Conservation (phyloP, 2,888 invertebrate genomes). For the Torymus tubicola region DNA sequence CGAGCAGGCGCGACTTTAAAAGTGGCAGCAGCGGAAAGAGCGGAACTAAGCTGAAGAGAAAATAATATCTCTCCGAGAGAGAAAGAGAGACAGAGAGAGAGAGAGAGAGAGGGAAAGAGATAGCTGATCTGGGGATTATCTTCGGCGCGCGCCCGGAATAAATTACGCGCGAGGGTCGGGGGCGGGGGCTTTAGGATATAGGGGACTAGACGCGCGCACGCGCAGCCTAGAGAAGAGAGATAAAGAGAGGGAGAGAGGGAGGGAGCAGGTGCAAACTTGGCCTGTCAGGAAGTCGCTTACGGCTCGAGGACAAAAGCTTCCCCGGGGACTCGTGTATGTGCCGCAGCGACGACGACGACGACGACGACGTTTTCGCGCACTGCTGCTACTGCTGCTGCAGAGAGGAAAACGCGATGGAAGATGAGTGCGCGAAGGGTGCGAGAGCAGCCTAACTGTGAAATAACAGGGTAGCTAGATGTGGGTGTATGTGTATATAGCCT, state of each 20-base stretch:
- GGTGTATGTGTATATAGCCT: conserved; percentile 4
- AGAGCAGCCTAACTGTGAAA: conserved; percentile 75
- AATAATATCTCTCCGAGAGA: conserved; percentile 60
- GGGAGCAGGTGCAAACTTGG: conserved; percentile 76
- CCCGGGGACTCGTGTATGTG: conserved; percentile 72
- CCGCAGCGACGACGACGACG: conserved; percentile 58
- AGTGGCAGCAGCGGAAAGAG: conserved; percentile 49
- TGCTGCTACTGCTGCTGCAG: conserved; percentile 60
- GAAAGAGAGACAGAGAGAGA: conserved; percentile 49
- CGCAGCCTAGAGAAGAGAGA: conserved; percentile 23
- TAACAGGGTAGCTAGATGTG: conserved; percentile 69
- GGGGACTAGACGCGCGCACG: conserved; percentile 28
- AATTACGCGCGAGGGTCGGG: conserved; percentile 64
- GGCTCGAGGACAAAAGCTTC: conserved; percentile 76
- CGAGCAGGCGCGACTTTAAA: conserved; percentile 51
- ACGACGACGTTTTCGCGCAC: conserved; percentile 61
- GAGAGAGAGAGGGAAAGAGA: conserved; percentile 7
- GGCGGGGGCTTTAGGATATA: conserved; percentile 53
- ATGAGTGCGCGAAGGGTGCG: conserved; percentile 67
- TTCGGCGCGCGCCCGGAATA: conserved; percentile 65
- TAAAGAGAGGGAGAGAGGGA: conserved; percentile 62
- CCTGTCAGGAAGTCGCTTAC: conserved; percentile 77
- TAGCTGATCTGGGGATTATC: conserved; percentile 64
- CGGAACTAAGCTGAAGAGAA: conserved; percentile 57
- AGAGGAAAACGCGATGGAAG: conserved; percentile 56